A percentile compares a stretch with the other conserved stretches of the same genome.
Conservation (phyloP, 1,140 invertebrate species). For the Drosophila leontia region DNA sequence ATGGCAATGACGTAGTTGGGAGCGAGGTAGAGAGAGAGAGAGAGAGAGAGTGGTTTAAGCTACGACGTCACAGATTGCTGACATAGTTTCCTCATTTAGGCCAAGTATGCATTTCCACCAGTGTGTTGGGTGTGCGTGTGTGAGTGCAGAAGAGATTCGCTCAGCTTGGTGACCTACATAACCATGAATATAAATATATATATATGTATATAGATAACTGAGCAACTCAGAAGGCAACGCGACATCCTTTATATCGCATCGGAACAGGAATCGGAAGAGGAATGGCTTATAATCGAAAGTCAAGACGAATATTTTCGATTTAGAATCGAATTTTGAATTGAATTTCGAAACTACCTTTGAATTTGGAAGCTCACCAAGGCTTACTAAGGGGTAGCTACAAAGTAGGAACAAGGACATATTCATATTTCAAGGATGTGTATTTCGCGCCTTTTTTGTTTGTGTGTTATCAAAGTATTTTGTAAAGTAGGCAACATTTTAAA, state of each 20-base stretch:
- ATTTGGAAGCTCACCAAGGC: neutral
- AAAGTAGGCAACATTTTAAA: neutral
- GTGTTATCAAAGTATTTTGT: neutral
- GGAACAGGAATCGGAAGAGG: neutral
- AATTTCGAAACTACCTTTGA: neutral
- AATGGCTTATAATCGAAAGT: neutral
- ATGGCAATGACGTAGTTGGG: constrained; percentile 41
- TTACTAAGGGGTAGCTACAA: neutral
- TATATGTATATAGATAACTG: constrained; percentile 22
- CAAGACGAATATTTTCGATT: neutral
- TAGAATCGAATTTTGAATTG: neutral
- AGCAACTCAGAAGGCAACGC: constrained; percentile 30
- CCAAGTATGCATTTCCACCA: constrained; percentile 44
- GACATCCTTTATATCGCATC: constrained; percentile 37
- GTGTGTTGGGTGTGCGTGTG: neutral
- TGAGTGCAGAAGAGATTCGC: constrained; percentile 33
- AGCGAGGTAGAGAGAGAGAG: neutral
- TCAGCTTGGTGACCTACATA: constrained; percentile 56
- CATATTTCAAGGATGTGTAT: neutral
- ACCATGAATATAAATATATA: constrained; percentile 33
- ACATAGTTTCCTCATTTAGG: constrained; percentile 77
- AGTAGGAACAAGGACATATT: neutral
- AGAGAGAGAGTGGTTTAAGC: constrained; percentile 16
- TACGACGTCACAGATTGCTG: constrained; percentile 66
- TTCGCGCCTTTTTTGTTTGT: neutral